A percentile compares a stretch with the other conserved stretches of the same genome.
Evolutionary conservation across 2,888 invertebrate genomes (phyloP).

Genomic region (Pseudococcus jackbeardsleyi): DNA sequence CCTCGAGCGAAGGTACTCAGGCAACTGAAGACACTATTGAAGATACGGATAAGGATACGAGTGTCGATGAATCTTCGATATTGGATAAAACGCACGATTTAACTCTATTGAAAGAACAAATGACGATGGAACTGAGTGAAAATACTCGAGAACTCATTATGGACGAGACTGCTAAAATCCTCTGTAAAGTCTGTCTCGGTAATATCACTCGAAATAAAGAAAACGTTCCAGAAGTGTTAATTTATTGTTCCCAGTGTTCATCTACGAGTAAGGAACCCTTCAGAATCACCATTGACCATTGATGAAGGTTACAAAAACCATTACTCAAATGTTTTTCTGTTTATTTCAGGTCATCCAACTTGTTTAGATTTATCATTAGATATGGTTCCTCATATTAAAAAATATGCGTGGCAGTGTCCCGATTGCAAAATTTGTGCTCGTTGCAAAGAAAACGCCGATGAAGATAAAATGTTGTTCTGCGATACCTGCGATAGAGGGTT

Average conservation of each 20-base stretch:
- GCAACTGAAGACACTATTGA: constrained; percentile 61
- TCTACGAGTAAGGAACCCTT: constrained; percentile 73
- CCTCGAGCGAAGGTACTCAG: constrained; percentile 61
- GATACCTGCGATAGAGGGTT: constrained; percentile 92
- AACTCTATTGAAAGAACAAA: constrained; percentile 14
- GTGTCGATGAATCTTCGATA: constrained; percentile 57
- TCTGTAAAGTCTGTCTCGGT: constrained; percentile 72
- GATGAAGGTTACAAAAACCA: neutral
- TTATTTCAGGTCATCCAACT: constrained; percentile 78
- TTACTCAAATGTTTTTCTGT: constrained; percentile 7
- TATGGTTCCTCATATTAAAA: constrained; percentile 85
- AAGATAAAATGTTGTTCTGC: constrained; percentile 94
- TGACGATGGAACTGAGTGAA: constrained; percentile 58
- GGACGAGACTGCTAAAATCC: constrained; percentile 66
- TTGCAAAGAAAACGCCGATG: constrained; percentile 85
- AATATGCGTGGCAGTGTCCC: constrained; percentile 93
- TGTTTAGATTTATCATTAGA: constrained; percentile 88
- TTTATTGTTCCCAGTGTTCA: constrained; percentile 76
- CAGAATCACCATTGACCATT: neutral
- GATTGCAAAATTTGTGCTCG: constrained; percentile 92
- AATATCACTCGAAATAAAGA: constrained; percentile 71
- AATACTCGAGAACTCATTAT: constrained; percentile 64
- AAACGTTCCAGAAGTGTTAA: constrained; percentile 73
- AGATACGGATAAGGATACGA: constrained; percentile 61
- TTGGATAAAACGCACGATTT: constrained; percentile 51